A percentile compares a stretch with the other conserved stretches of the same genome.
phyloP scores from a whole-genome alignment of 2,797 vertebrate species.

The Acanthis flammea region DNA sequence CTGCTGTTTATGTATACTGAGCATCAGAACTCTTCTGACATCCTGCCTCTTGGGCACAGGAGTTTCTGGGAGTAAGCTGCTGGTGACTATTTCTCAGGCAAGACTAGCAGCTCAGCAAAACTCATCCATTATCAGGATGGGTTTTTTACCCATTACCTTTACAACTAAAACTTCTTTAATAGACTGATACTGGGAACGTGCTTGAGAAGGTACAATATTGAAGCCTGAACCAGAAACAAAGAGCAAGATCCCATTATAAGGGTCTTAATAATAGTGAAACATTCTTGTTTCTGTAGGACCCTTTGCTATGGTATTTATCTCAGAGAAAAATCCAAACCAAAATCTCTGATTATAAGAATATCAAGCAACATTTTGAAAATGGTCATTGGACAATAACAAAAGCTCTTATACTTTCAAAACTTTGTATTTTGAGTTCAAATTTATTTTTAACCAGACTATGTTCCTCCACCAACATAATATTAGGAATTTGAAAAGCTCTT shows the following conservation, averaged over 20 bases:
- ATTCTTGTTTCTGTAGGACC: background rate
- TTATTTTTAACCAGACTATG: background rate
- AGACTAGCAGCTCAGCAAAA: background rate
- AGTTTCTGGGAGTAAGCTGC: background rate
- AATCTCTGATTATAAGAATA: background rate
- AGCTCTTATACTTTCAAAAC: background rate
- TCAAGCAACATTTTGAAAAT: background rate
- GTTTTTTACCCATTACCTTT: background rate
- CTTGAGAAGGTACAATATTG: background rate
- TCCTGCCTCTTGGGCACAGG: background rate
- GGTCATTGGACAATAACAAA: background rate
- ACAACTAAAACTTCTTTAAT: background rate
- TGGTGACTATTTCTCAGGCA: background rate
- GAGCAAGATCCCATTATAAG: background rate
- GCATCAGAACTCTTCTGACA: background rate
- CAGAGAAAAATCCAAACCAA: background rate
- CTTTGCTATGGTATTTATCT: background rate
- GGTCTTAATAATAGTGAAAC: background rate
- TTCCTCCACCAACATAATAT: background rate
- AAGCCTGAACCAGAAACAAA: background rate
- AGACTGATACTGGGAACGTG: background rate
- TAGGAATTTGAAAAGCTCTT: background rate
- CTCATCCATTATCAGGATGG: background rate
- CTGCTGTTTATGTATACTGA: background rate
- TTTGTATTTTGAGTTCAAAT: background rate